Percentiles rank a stretch among this genome's conserved stretches.
phyloP scores from a whole-genome alignment of 2,888 invertebrate genomes.

The Dromius quadrimaculatus region DNA sequence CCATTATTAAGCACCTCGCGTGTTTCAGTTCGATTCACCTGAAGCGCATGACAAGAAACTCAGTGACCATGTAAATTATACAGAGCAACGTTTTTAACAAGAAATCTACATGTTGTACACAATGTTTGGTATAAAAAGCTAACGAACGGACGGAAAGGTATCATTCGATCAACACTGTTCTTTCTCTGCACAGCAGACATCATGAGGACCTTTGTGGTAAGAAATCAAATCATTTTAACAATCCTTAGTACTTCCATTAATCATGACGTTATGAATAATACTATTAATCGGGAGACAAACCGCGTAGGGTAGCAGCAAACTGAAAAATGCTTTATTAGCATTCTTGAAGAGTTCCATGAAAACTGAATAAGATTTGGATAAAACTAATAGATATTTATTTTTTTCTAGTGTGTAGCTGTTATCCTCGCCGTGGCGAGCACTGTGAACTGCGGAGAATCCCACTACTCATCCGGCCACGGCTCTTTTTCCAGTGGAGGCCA shows the following conservation, averaged over 20 bases:
- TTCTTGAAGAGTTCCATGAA: no score
- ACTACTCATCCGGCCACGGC: not conserved
- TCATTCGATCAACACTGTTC: slow-evolving; percentile 45
- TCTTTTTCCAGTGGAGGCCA: slow-evolving; percentile 29
- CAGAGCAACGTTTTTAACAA: slow-evolving; percentile 27
- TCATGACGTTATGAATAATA: no score
- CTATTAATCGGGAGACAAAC: no score
- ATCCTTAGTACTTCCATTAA: no score
- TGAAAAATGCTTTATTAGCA: no score
- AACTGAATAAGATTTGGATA: no score
- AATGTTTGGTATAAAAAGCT: slow-evolving; percentile 37
- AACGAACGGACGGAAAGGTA: not conserved
- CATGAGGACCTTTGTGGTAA: slow-evolving; percentile 49
- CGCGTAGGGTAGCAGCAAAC: no score
- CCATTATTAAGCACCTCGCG: slow-evolving; percentile 2
- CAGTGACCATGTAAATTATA: slow-evolving; percentile 34
- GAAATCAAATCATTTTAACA: no score
- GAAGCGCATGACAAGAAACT: slow-evolving; percentile 13
- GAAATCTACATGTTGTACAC: slow-evolving; percentile 22
- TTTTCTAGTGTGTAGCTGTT: slow-evolving; percentile 60
- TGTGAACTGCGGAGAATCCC: slow-evolving; percentile 50
- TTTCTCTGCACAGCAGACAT: slow-evolving; percentile 21
- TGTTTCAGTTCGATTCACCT: slow-evolving; percentile 4
- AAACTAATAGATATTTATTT: no score
- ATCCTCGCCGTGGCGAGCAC: slow-evolving; percentile 56